phyloP scores from a whole-genome alignment of 2,113 vertebrate genomes.

The Tupaia chinensis region DNA sequence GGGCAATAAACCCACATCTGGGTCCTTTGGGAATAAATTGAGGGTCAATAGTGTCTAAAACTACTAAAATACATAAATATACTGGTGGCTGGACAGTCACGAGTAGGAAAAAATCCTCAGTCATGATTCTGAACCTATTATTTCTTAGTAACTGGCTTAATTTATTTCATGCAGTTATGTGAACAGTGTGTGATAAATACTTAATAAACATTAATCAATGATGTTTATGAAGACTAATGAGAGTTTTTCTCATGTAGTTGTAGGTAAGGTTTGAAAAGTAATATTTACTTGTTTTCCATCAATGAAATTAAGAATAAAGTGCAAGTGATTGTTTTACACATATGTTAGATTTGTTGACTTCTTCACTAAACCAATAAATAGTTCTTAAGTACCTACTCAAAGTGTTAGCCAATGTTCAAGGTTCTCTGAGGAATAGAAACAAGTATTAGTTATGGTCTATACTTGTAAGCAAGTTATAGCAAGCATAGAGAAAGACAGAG shows the following conservation, averaged over 20 bases:
- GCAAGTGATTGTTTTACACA: background rate
- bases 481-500: background rate
- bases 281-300: conserved; percentile 7
- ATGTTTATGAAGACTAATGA: background rate
- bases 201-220: background rate
- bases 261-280: background rate
- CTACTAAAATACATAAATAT: background rate
- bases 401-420: background rate
- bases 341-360: background rate
- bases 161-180: background rate
- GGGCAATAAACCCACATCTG: background rate
- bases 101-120: background rate
- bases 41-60: background rate
- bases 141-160: background rate
- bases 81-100: background rate
- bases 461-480: background rate
- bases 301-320: background rate
- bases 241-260: background rate
- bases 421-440: background rate
- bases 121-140: background rate
- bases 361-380: background rate
- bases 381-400: conserved; percentile 32
- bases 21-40: background rate
- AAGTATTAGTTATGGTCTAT: background rate
- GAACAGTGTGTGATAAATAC: background rate